phyloP scores from a whole-genome alignment of 2,113 vertebrate genomes.

The Climacteris rufus region DNA sequence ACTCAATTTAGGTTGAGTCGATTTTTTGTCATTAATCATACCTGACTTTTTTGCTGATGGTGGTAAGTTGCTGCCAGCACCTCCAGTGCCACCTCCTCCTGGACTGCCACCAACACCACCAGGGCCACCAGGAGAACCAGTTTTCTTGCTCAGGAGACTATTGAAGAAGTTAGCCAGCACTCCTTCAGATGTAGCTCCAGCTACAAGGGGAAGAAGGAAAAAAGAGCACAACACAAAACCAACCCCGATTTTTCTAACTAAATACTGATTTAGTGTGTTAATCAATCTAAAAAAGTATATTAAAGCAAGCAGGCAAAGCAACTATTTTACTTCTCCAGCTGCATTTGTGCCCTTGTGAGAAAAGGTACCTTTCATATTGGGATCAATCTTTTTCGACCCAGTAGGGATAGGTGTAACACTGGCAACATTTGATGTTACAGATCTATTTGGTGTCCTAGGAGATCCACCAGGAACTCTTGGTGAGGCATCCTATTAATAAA shows the following conservation, averaged over 20 bases:
- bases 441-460: slow-evolving; percentile 90
- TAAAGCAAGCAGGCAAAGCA: not conserved
- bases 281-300: not conserved
- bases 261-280: not conserved
- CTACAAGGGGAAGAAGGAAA: slow-evolving; percentile 27
- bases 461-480: slow-evolving; percentile 90
- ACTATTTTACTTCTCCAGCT: not conserved
- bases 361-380: slow-evolving; percentile 83
- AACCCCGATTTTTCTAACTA: not conserved
- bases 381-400: slow-evolving; percentile 84
- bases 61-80: slow-evolving; percentile 81
- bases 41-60: slow-evolving; percentile 94
- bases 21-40: slow-evolving; percentile 47
- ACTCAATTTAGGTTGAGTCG: not conserved
- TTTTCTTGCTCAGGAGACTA: slow-evolving; percentile 96
- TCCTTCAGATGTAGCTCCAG: slow-evolving; percentile 96
- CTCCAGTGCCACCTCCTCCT: slow-evolving; percentile 73
- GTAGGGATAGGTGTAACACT: slow-evolving; percentile 91
- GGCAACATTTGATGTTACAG: slow-evolving; percentile 87
- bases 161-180: slow-evolving; percentile 99
- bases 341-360: not conserved
- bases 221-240: not conserved
- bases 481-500: slow-evolving; percentile 78
- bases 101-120: slow-evolving; percentile 76
- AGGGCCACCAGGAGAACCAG: slow-evolving; percentile 86